Base-by-base conservation (phyloP, 2,888 invertebrate species). In the Phyllotreta cruciferae region DNA sequence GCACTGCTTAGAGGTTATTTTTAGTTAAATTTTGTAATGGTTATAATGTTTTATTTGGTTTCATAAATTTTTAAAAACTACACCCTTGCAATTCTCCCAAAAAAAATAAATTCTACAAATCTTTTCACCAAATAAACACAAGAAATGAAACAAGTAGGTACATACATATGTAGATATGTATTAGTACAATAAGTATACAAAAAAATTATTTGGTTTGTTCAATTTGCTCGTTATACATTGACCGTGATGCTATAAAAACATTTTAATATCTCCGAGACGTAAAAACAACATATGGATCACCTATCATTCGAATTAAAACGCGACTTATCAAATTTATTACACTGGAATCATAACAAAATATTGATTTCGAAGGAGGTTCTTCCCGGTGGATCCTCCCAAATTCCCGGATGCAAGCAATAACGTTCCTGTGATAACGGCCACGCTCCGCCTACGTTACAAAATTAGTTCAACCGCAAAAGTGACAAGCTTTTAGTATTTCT, bases 391-490 rank as follows among this genome's bases (percentile, higher is more conserved):
- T 60, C 71, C 73, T 69, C 73, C 73, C 71, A 68, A 60, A 58
- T 55, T 38, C 66, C 65, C 64, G 64, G 58, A 64, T 63, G 62
- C 66, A 64, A 73, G 70, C 73, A 73, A 68, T 66, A 52, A 60
- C 54, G 61, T 53, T 38, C 56, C 49, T 34, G 52, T 62, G 49
- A 50, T 56, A 49, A 54, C 34, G 66, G 13, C 14, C 35, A 54
- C 70, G 66, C 67, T 36, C 71, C 73, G 71, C 73, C 73, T 64
- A 61, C 66, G 42, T 35, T 63, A 61, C 62, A 62, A 70, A 71
- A 66, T 72, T 70, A 68, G 71, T 63, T 67, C 66, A 65, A 69
- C 66, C 69, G 66, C 69, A 70, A 65, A 64, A 68, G 66, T 54
- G 45, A 62, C 55, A 58, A 63, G 64, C 66, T 69, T 24, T 24